phyloP scores from a whole-genome alignment of 2,888 invertebrate genomes.

The Tethea ocularis region DNA sequence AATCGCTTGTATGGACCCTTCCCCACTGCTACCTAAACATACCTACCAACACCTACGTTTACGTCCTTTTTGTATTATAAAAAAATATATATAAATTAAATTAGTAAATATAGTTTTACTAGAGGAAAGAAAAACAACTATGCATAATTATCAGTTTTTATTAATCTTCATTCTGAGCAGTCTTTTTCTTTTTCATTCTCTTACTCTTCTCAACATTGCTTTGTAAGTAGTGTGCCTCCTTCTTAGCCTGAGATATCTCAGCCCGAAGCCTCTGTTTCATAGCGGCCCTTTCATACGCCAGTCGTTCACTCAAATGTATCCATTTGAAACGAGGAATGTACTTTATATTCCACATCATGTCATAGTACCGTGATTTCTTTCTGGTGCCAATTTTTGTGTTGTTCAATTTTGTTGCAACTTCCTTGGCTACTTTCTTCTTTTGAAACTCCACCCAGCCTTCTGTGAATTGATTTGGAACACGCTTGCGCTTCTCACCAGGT shows the following conservation, averaged over 20 bases:
- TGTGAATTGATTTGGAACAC: constrained; percentile 87
- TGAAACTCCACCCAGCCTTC: constrained; percentile 99
- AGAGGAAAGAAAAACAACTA: neutral
- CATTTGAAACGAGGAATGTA: constrained; percentile 98
- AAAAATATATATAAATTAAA: too few relatives aligned
- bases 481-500: constrained; percentile 79
- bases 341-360: constrained; percentile 97
- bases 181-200: constrained; percentile 82
- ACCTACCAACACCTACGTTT: too few relatives aligned
- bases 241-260: constrained; percentile 96
- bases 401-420: constrained; percentile 92
- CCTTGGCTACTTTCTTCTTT: constrained; percentile 93
- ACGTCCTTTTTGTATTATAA: too few relatives aligned
- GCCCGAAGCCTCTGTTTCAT: constrained; percentile 92
- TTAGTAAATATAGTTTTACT: too few relatives aligned
- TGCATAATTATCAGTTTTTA: constrained; percentile 16
- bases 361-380: constrained; percentile 94
- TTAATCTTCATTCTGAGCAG: constrained; percentile 29
- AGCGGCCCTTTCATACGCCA: constrained; percentile 96
- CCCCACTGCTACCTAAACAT: too few relatives aligned
- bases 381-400: constrained; percentile 93
- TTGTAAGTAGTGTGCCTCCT: constrained; percentile 94
- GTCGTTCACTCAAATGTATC: constrained; percentile 96
- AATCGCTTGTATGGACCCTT: too few relatives aligned
- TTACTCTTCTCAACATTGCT: constrained; percentile 91